These are phyloP conservation scores for Neolamprologus variostigma DNA, from an alignment of 2,113 vertebrate genomes.

Conservation along the genomic window DNA sequence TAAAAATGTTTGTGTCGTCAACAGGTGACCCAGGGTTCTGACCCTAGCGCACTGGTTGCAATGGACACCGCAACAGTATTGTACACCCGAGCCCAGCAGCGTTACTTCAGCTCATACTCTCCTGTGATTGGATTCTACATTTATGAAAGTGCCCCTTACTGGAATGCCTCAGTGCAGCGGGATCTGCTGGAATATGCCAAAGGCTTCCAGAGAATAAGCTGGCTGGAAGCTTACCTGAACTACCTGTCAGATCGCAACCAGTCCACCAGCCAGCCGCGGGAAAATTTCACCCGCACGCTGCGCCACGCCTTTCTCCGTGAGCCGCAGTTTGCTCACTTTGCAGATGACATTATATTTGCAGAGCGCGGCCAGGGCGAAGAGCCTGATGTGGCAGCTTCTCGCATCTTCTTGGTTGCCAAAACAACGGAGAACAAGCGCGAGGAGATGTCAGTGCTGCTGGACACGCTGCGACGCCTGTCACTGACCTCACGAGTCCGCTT, in stretches of 20 bases:
- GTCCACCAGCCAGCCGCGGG: slow-evolving; percentile 84
- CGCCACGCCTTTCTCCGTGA: slow-evolving; percentile 87
- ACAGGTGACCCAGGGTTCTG: slow-evolving; percentile 96
- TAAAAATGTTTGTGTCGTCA: slow-evolving; percentile 49
- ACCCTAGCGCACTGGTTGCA: slow-evolving; percentile 93
- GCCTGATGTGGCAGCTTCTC: slow-evolving; percentile 91
- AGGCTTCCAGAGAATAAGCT: slow-evolving; percentile 97
- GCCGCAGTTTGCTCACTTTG: slow-evolving; percentile 88
- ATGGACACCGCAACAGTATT: slow-evolving; percentile 91
- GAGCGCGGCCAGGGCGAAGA: slow-evolving; percentile 90
- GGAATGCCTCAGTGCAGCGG: slow-evolving; percentile 95
- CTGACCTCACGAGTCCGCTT: slow-evolving; percentile 97
- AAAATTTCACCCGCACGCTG: slow-evolving; percentile 89
- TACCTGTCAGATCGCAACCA: slow-evolving; percentile 90
- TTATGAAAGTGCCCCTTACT: slow-evolving; percentile 97
- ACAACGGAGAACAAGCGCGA: slow-evolving; percentile 96
- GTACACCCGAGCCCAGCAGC: slow-evolving; percentile 91
- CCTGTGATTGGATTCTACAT: slow-evolving; percentile 98
- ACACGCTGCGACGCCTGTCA: slow-evolving; percentile 91
- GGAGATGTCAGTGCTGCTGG: slow-evolving; percentile 95
- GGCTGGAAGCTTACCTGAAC: slow-evolving; percentile 96
- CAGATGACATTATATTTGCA: slow-evolving; percentile 96
- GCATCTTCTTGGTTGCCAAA: slow-evolving; percentile 96
- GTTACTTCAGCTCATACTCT: slow-evolving; percentile 96
- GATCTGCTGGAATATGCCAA: slow-evolving; percentile 91